A percentile compares a stretch with the other conserved stretches of the same genome.
These are phyloP conservation scores for Diadophis punctatus DNA, from an alignment of 2,113 vertebrate genomes.

Conservation along the genomic window DNA sequence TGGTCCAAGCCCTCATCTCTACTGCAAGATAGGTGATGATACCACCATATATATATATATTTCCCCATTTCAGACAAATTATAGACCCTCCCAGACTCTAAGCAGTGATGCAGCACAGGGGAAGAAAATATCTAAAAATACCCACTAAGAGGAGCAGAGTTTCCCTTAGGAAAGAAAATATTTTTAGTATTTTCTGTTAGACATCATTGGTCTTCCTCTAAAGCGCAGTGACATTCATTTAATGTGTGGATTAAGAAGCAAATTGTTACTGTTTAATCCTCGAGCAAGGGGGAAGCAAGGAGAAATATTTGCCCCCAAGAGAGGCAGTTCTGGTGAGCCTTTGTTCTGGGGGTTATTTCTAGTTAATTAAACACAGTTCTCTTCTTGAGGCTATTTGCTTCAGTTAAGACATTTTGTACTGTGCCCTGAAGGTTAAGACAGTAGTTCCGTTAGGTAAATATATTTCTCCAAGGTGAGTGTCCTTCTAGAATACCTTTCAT, in stretches of 20 bases:
- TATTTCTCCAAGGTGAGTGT: slow-evolving; percentile 9
- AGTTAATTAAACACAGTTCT: neutral
- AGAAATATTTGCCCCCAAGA: slow-evolving; percentile 5
- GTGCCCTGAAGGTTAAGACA: slow-evolving; percentile 12
- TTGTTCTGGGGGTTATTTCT: neutral
- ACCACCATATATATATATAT: neutral
- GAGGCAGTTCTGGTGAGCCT: neutral
- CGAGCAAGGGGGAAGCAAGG: slow-evolving; percentile 25
- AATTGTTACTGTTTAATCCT: neutral
- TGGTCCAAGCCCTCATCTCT: slow-evolving; percentile 3
- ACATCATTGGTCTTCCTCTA: slow-evolving; percentile 4
- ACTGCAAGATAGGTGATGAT: neutral
- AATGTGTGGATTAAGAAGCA: slow-evolving; percentile 20
- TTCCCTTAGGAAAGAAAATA: slow-evolving; percentile 7
- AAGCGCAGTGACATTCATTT: slow-evolving; percentile 19
- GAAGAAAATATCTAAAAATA: neutral
- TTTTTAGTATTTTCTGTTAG: neutral
- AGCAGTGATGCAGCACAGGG: neutral
- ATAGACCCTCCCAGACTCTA: neutral
- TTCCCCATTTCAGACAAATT: slow-evolving; percentile 19
- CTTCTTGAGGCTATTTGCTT: neutral
- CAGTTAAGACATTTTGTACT: neutral
- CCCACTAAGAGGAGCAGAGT: neutral
- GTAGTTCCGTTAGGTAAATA: neutral
- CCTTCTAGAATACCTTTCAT: slow-evolving; percentile 16